A percentile compares a stretch with the other conserved stretches of the same genome.
These are phyloP conservation scores for Ptychoptera albimana DNA, from an alignment of 2,888 invertebrate genomes.

Conservation along the genomic window DNA sequence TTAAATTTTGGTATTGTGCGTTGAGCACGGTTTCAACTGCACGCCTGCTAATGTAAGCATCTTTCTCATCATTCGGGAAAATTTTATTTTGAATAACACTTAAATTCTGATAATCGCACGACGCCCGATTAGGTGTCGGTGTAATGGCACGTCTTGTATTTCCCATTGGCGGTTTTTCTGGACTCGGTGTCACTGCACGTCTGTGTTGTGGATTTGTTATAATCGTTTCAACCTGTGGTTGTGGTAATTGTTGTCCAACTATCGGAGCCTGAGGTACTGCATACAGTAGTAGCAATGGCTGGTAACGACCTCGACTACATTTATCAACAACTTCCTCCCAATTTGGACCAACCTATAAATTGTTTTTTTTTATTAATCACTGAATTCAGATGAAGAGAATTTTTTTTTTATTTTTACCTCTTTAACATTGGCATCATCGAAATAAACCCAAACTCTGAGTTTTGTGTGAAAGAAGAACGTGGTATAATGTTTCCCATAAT, in stretches of 20 bases:
- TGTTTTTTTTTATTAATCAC: neutral
- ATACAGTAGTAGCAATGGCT: constrained; percentile 76
- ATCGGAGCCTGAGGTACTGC: constrained; percentile 74
- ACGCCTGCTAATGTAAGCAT: constrained; percentile 56
- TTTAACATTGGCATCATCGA: constrained; percentile 88
- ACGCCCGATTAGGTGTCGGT: constrained; percentile 57
- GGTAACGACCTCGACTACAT: constrained; percentile 80
- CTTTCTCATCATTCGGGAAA: constrained; percentile 32
- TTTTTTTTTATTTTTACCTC: constrained; percentile 36
- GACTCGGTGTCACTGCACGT: constrained; percentile 70
- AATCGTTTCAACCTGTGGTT: constrained; percentile 35
- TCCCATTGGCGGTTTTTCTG: constrained; percentile 55
- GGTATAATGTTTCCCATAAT: constrained; percentile 94
- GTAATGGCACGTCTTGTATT: constrained; percentile 68
- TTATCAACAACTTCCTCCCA: constrained; percentile 94
- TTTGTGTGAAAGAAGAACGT: constrained; percentile 95
- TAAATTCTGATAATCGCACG: constrained; percentile 54
- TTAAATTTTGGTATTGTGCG: constrained; percentile 46
- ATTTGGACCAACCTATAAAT: constrained; percentile 52
- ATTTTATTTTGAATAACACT: constrained; percentile 50
- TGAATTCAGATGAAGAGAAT: neutral
- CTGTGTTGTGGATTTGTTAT: constrained; percentile 24
- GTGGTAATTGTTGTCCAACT: constrained; percentile 39
- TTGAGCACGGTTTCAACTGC: constrained; percentile 61
- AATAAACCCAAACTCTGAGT: constrained; percentile 85